Base-by-base conservation (phyloP, 2,113 vertebrate genomes). In the Anseranas semipalmata region DNA sequence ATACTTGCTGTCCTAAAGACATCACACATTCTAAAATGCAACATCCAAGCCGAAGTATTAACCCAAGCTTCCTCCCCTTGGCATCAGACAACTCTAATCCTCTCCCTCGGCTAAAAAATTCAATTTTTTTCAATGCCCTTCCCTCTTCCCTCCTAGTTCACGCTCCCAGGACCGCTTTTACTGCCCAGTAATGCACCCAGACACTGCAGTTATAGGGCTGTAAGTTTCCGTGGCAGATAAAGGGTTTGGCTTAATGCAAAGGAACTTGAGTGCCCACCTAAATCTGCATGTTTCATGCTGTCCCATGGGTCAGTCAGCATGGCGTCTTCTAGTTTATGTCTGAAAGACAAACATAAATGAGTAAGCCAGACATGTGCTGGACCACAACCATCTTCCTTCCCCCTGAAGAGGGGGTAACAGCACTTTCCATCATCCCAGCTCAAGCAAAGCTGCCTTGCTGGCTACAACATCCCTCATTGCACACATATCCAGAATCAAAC, bases 281-380 rank as follows among this genome's bases (percentile, higher is more conserved):
- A 90, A 95, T 99, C 98, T 2, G 99, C 99, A 56, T 97, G 98
- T 91, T 98, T 98, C 96, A 99, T 96, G 25, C 99, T 99, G 75
- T 98, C 97, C 98, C 98, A 98, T 0, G 99, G 99, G 97, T 99
- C 99, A 86, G 97, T 95, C 59, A 99, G 97, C 95, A 99, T 96
- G 72, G 99, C 97, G 39, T 96, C 96, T 7, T 99, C 98, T 95
- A 99, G 96, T 7, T 99, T 98, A 96, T 99, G 99, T 95, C 99
- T 99, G 95, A 90, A 93, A 90, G 10, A 75, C 10, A 96, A 70
- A 94, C 0, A 11, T 1, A 66, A n/a, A 68, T 8, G 9, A 75
- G 7, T 17, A 25, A 62, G 20, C 2, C 32, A 70, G 6, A 21
- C 19, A 19, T 2, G 12, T 7, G 27, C 0, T 37, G 9, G 9